Percentiles rank a stretch among this genome's conserved stretches.
phyloP scores from a whole-genome alignment of 2,113 vertebrate species.

The Antechinus stuartii region DNA sequence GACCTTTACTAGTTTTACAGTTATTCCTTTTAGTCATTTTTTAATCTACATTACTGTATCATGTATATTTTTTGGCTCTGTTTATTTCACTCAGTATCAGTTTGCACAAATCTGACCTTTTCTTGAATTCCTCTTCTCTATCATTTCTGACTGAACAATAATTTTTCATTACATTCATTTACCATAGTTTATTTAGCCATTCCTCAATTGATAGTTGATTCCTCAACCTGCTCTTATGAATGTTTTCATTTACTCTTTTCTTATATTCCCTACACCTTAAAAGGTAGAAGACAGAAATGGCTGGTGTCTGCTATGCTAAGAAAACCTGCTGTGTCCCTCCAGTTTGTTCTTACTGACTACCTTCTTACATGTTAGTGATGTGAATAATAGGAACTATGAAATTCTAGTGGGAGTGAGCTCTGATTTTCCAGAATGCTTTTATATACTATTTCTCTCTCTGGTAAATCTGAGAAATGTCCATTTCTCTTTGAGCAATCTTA shows the following conservation, averaged over 20 bases:
- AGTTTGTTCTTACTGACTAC: constrained; percentile 31
- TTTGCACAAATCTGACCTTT: background rate
- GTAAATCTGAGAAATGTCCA: background rate
- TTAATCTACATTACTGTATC: background rate
- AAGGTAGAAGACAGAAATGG: background rate
- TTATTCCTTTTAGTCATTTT: background rate
- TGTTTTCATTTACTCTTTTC: background rate
- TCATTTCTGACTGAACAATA: background rate
- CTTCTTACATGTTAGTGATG: background rate
- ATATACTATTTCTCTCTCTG: constrained; percentile 40
- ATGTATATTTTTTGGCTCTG: background rate
- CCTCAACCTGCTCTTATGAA: background rate
- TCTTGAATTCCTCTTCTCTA: background rate
- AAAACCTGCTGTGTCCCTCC: background rate
- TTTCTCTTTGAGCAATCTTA: constrained; percentile 1
- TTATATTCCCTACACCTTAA: background rate
- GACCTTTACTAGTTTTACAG: background rate
- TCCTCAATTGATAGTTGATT: background rate
- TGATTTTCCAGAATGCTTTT: background rate
- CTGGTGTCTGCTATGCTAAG: background rate
- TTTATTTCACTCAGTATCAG: background rate
- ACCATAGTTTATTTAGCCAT: background rate
- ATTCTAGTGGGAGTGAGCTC: background rate
- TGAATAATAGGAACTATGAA: constrained; percentile 30
- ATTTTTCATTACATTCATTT: background rate